phyloP scores from a whole-genome alignment of 2,113 vertebrate species.

The Bufo gargarizans region DNA sequence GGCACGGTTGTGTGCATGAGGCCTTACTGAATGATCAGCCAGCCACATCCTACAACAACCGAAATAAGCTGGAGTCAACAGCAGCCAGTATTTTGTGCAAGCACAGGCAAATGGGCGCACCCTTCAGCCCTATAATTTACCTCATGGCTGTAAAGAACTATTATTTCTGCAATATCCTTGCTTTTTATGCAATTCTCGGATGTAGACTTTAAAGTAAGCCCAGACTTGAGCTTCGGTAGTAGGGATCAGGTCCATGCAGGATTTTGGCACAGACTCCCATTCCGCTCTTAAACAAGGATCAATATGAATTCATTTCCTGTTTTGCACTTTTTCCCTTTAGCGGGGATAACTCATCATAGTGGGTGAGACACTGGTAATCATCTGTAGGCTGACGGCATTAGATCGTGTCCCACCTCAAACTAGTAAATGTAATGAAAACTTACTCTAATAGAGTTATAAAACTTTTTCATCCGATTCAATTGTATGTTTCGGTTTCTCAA shows the following conservation, averaged over 20 bases:
- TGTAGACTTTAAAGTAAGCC: too few species aligned
- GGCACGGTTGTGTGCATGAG: too few species aligned
- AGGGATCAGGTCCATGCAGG: background rate
- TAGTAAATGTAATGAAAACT: background rate
- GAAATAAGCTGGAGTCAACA: too few species aligned
- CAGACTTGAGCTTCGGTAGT: too few species aligned
- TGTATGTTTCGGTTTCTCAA: background rate
- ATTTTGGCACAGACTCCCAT: background rate
- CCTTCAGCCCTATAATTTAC: too few species aligned
- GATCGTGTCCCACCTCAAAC: background rate
- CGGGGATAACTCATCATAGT: background rate
- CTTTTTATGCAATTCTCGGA: too few species aligned
- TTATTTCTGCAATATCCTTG: too few species aligned
- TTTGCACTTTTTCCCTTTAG: background rate
- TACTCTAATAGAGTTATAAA: background rate
- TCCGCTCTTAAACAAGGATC: background rate
- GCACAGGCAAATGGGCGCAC: too few species aligned
- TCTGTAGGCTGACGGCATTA: background rate
- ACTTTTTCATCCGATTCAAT: background rate
- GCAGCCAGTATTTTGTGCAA: too few species aligned
- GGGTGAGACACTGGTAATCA: background rate
- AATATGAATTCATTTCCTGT: slow-evolving; percentile 9
- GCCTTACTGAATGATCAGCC: too few species aligned
- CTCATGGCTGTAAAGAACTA: too few species aligned
- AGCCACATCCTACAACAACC: too few species aligned